Evolutionary conservation across 2,888 invertebrate species (phyloP).

Genomic region (Falcaria lacertinaria): DNA sequence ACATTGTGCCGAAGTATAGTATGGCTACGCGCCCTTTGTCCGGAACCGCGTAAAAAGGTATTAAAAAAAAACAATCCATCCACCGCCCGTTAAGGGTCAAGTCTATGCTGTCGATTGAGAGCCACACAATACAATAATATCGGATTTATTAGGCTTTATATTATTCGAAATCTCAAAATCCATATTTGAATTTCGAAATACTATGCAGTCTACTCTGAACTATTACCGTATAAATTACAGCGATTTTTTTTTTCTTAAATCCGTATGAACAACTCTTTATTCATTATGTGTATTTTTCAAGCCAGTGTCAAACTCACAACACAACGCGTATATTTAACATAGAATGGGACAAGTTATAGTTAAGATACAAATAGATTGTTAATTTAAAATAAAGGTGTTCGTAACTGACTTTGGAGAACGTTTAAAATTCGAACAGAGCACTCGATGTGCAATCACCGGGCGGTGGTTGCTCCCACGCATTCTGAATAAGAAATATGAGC

Average conservation of each 20-base stretch:
- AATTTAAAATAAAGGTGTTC: conserved; percentile 54
- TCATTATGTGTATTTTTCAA: too few species aligned
- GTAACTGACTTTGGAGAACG: conserved; percentile 42
- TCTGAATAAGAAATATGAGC: conserved; percentile 78
- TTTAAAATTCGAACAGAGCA: conserved; percentile 55
- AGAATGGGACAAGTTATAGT: too few species aligned
- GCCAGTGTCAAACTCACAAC: too few species aligned
- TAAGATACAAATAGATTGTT: conserved; percentile 5
- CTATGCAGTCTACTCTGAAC: too few species aligned
- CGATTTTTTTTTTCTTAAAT: too few species aligned
- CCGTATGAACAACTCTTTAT: too few species aligned
- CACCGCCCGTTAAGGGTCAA: conserved; percentile 62
- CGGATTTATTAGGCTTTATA: conserved; percentile 5
- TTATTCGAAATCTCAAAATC: not conserved
- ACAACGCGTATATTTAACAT: too few species aligned
- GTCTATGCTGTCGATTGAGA: conserved; percentile 56
- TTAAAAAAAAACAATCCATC: conserved; percentile 50
- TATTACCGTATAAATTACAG: too few species aligned
- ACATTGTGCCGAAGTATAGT: conserved; percentile 73
- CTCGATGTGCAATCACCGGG: conserved; percentile 37
- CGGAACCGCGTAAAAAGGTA: conserved; percentile 49
- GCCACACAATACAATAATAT: conserved; percentile 48
- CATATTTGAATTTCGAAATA: too few species aligned
- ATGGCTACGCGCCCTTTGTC: conserved; percentile 57
- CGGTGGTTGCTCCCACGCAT: conserved; percentile 63